Base-by-base conservation (phyloP, 2,888 invertebrate genomes). In the Temnothorax ravouxi region DNA sequence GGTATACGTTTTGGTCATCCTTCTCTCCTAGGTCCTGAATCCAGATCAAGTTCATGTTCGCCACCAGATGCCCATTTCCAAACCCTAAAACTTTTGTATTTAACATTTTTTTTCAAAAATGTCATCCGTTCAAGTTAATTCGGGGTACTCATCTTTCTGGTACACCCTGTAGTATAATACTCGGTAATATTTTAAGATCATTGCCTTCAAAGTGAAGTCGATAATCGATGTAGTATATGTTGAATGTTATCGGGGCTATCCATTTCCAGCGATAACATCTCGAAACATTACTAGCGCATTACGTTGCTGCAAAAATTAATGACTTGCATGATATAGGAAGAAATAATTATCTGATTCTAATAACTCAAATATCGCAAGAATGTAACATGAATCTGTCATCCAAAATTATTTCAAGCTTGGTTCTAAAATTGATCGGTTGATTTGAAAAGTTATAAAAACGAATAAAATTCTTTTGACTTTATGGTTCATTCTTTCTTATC, bases 161-260 rank as follows among this genome's bases (percentile, higher is more conserved):
- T 25, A 25, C 25, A 25, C 25, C 2, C 2, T 25, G 25, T 25
- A 25, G n/a, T n/a, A n/a, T 2, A 72, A 59, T 1, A 18, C 6
- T 59, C 11, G 44, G 3, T 44, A 75, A 59, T 59, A 59, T 59
- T 50, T 50, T 67, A 67, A 34, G 52, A 71, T 52, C 9, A 15
- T 38, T 52, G 52, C 34, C n/a, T 69, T 52, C 8, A 15, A 21
- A 38, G 21, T n/a, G 54, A 38, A 71, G 38, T 13, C 50, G 38
- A 71, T 38, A 4, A 34, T 6, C 25, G 47, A 18, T 47, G 9
- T 54, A 54, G 38, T 15, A 5, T 15, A 47, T 15, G 47, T 47
- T 15, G 34, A 21, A 54, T 38, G 54, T 54, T 54, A 71, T 69
- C 50, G 9, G 4, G 13, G n/a, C 8, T 38, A n/a, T 69, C 6